These are phyloP conservation scores for Xanthorhoe spadicearia DNA, from an alignment of 2,888 invertebrate genomes.

Conservation along the genomic window DNA sequence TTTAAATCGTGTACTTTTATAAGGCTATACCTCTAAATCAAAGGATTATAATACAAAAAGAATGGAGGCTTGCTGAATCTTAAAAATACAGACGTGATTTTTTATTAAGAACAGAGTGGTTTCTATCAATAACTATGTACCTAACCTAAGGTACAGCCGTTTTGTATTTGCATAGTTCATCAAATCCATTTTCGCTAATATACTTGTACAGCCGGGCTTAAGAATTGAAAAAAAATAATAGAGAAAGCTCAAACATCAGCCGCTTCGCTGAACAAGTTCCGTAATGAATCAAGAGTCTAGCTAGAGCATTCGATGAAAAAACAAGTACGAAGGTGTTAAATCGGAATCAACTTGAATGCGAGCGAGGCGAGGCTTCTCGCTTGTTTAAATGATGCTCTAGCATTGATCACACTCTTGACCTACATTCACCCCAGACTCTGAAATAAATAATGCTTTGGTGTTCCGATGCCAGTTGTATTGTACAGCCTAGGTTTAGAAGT, in stretches of 20 bases:
- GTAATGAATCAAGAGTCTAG: not conserved
- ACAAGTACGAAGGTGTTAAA: constrained; percentile 32
- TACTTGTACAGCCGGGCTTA: not conserved
- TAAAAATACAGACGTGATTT: too few species aligned
- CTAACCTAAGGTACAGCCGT: too few species aligned
- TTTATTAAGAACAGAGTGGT: too few species aligned
- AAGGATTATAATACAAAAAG: too few species aligned
- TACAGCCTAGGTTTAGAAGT: constrained; percentile 14
- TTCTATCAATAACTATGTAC: too few species aligned
- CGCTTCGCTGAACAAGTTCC: not conserved
- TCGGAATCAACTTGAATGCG: constrained; percentile 26
- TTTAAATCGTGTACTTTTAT: too few species aligned
- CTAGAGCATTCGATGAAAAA: constrained; percentile 29
- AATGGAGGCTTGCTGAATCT: too few species aligned
- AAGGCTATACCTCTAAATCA: too few species aligned
- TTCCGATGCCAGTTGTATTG: constrained; percentile 2
- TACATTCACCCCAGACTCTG: constrained; percentile 24
- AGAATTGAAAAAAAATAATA: not conserved
- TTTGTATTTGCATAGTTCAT: too few species aligned
- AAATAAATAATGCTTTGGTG: constrained; percentile 25
- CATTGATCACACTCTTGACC: constrained; percentile 43
- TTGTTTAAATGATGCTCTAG: constrained; percentile 39
- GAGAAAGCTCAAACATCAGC: not conserved
- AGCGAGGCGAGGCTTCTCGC: constrained; percentile 18
- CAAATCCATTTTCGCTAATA: not conserved